phyloP scores from a whole-genome alignment of 2,888 invertebrate species.

The Trachelus stipa region DNA sequence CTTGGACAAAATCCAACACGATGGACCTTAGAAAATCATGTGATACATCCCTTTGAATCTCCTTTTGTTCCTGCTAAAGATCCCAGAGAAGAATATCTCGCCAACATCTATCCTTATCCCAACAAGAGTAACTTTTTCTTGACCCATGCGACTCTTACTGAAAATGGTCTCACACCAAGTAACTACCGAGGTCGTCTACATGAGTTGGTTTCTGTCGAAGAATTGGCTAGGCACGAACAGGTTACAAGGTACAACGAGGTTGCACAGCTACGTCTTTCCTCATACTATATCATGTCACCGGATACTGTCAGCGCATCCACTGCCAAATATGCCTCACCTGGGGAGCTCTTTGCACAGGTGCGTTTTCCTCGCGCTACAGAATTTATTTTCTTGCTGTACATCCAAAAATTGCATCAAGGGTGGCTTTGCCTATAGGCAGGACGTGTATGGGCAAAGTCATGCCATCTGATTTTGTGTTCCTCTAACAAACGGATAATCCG shows the following conservation, averaged over 20 bases:
- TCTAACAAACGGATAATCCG: neutral
- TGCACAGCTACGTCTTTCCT: conserved; percentile 73
- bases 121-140: conserved; percentile 75
- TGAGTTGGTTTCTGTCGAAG: conserved; percentile 81
- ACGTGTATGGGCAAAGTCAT: neutral
- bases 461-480: neutral
- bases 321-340: conserved; percentile 81
- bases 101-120: conserved; percentile 76
- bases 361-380: neutral
- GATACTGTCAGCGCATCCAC: conserved; percentile 77
- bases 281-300: conserved; percentile 77
- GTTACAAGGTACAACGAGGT: conserved; percentile 78
- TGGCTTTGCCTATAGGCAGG: neutral
- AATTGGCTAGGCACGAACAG: conserved; percentile 80
- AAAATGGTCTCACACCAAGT: conserved; percentile 73
- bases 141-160: conserved; percentile 76
- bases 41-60: conserved; percentile 70
- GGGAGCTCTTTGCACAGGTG: conserved; percentile 79
- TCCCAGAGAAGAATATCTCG: conserved; percentile 67
- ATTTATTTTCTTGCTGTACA: neutral
- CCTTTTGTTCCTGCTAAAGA: conserved; percentile 69
- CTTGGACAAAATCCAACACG: conserved; percentile 73
- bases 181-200: conserved; percentile 82
- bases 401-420: neutral
- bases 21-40: conserved; percentile 71